Evolutionary conservation across 2,113 vertebrate genomes (phyloP).

Genomic region (Ptychochromis oligacanthus): DNA sequence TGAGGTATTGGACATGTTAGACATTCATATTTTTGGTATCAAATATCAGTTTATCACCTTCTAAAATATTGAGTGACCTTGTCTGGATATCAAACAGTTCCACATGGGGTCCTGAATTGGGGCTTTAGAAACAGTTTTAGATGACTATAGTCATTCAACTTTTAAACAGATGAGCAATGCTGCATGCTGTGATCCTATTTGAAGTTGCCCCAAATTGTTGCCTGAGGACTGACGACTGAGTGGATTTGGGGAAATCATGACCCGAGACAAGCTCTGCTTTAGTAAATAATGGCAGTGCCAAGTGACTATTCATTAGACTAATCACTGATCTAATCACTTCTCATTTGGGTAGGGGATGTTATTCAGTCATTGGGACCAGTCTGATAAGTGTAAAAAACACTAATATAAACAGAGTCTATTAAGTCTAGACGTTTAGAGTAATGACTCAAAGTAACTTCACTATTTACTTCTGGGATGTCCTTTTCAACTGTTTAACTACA

Average conservation of each 20-base stretch:
- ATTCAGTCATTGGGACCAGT: conserved; percentile 36
- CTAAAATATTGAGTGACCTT: neutral
- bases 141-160: neutral
- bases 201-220: conserved; percentile 6
- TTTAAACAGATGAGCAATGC: conserved; percentile 6
- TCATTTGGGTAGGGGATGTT: conserved; percentile 27
- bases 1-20: neutral
- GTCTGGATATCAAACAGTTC: neutral
- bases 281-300: conserved; percentile 41
- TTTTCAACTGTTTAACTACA: neutral
- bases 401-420: conserved; percentile 29
- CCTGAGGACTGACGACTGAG: conserved; percentile 18
- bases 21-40: neutral
- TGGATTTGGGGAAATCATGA: conserved; percentile 21
- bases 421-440: conserved; percentile 22
- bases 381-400: conserved; percentile 37
- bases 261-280: conserved; percentile 16
- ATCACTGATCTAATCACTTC: conserved; percentile 57
- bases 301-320: conserved; percentile 56
- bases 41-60: neutral
- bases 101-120: neutral
- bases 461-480: neutral
- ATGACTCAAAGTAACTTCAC: conserved; percentile 27
- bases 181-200: conserved; percentile 20
- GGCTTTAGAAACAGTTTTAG: neutral